Evolutionary conservation across 2,888 invertebrate species (phyloP).

Genomic region (Dendrolimus houi): DNA sequence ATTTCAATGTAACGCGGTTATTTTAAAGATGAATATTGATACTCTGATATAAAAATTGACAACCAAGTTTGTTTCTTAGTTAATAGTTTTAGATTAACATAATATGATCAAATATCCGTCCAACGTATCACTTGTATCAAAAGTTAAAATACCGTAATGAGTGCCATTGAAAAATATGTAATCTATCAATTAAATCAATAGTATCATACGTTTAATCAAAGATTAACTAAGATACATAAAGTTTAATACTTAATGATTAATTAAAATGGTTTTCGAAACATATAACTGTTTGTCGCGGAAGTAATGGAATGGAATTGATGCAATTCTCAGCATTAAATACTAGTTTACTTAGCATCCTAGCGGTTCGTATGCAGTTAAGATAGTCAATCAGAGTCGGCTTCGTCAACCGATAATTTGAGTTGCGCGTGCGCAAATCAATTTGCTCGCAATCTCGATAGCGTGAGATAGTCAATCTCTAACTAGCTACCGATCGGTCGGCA

Average conservation of each 20-base stretch:
- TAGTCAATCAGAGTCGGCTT: conserved; percentile 42
- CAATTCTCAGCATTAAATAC: background rate
- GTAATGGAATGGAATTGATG: background rate
- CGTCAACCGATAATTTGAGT: conserved; percentile 41
- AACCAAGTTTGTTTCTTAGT: too few relatives aligned
- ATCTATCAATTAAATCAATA: background rate
- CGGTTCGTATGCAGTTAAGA: background rate
- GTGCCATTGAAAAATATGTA: too few relatives aligned
- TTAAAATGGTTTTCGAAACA: background rate
- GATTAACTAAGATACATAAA: background rate
- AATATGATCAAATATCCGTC: too few relatives aligned
- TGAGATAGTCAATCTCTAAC: conserved; percentile 48
- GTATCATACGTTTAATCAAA: background rate
- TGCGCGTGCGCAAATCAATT: conserved; percentile 62
- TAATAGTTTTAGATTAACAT: too few relatives aligned
- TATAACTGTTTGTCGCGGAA: background rate
- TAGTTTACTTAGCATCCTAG: background rate
- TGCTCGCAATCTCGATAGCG: conserved; percentile 49
- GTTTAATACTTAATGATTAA: background rate
- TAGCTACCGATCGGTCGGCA: conserved; percentile 32
- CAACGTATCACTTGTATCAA: too few relatives aligned
- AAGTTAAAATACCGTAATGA: too few relatives aligned
- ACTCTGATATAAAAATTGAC: too few relatives aligned
- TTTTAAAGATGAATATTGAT: too few relatives aligned
- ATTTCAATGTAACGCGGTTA: too few relatives aligned